These are phyloP conservation scores for Leucoraja erinaceus DNA, from an alignment of 2,113 vertebrate species.

Conservation along the genomic window DNA sequence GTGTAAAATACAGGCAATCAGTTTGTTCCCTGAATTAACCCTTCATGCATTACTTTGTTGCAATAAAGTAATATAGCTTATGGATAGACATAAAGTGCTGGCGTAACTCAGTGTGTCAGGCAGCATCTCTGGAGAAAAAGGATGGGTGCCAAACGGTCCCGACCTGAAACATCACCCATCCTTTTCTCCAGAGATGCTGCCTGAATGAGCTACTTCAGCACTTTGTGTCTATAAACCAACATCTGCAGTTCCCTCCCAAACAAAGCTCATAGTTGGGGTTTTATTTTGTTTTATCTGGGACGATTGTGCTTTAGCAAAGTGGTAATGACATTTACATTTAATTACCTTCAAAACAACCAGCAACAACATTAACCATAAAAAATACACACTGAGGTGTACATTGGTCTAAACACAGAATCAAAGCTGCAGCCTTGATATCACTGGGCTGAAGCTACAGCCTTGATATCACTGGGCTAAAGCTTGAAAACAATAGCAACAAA, in stretches of 20 bases:
- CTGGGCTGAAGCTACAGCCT: too few species aligned
- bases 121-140: too few species aligned
- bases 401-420: not conserved
- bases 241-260: too few species aligned
- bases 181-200: too few species aligned
- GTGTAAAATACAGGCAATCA: not conserved
- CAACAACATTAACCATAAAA: not conserved
- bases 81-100: too few species aligned
- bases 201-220: too few species aligned
- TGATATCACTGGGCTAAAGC: not conserved
- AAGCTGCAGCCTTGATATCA: not conserved
- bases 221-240: too few species aligned
- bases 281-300: not conserved
- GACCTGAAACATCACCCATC: too few species aligned
- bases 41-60: not conserved
- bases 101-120: too few species aligned
- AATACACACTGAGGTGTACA: not conserved
- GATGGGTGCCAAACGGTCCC: too few species aligned
- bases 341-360: not conserved
- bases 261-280: not conserved
- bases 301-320: not conserved
- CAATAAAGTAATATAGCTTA: too few species aligned
- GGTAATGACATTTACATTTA: not conserved
- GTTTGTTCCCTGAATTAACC: not conserved
- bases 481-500: not conserved